Evolutionary conservation across 2,797 vertebrate species (phyloP), one percentile per base, ranked within the genome.

Genomic region (Gastrophryne carolinensis): DNA sequence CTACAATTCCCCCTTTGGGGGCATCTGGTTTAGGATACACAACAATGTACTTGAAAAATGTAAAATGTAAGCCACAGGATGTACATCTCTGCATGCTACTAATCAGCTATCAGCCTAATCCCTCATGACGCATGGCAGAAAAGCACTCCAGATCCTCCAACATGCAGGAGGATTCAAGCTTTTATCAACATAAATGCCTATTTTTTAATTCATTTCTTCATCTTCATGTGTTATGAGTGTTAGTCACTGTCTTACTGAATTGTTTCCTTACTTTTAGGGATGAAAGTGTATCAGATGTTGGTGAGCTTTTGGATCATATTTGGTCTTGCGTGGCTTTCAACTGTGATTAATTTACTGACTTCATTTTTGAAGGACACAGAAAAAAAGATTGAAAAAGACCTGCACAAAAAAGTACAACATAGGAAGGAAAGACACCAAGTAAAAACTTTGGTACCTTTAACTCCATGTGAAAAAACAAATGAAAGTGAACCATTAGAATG

Each of bases 261-360:
- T 79, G 75, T 5, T 68, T 57, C 27, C 71, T 49, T 72, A 64
- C 80, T 82, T 82, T 64, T 77, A 91, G 86, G 81, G 50, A 64
- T 81, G 44, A 77, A 79, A 17, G 61, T 53, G 11, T 90, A 87
- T 49, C 44, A 79, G 34, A 15, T 21, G 0, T 29, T 89, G 1
- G 80, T 86, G 57, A 79, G 79, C 2, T 80, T 88, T 75, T 87
- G 88, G 87, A 86, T 86, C 78, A 67, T 86, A 7, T 89, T 87
- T 4, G 85, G 86, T 21, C 85, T 91, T 72, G 81, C 85, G 52
- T 90, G 87, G 86, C 84, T 88, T 69, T 83, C 84, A 53, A 79
- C 89, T 13, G 72, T 91, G 2, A 88, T 89, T 79, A 84, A 88
- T 75, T 80, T 90, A 69, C 52, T 90, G 80, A 85, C 76, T 81